A percentile compares a stretch with the other conserved stretches of the same genome.
These are phyloP conservation scores for Lamproptera curius DNA, from an alignment of 2,888 invertebrate species.

Conservation along the genomic window DNA sequence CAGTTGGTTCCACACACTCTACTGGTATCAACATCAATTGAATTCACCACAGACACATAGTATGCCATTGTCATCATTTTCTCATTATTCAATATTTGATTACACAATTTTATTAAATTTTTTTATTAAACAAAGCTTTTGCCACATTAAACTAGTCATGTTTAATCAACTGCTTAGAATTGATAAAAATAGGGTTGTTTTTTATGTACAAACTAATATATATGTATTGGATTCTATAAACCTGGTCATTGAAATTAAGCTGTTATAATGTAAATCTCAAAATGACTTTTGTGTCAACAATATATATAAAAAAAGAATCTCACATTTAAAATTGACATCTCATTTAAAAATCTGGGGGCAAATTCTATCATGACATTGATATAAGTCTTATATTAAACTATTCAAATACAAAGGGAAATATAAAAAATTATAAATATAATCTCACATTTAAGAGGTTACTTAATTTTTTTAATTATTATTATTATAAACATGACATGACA, in stretches of 20 bases:
- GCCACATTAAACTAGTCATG: constrained; percentile 17
- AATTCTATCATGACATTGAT: constrained; percentile 15
- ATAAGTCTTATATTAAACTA: constrained; percentile 3
- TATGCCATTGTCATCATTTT: constrained; percentile 44
- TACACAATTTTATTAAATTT: too few species aligned
- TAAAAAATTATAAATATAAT: too few species aligned
- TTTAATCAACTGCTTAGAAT: constrained; percentile 12
- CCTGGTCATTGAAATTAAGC: background rate
- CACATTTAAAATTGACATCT: constrained; percentile 7
- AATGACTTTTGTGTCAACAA: too few species aligned
- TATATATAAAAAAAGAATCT: constrained; percentile 13
- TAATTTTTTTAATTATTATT: too few species aligned
- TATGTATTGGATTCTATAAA: constrained; percentile 4
- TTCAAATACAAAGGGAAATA: constrained; percentile 4
- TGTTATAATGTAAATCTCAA: background rate
- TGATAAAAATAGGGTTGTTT: constrained; percentile 1
- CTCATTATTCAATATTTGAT: too few species aligned
- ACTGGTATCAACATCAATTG: constrained; percentile 51
- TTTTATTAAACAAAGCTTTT: constrained; percentile 14
- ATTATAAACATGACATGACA: too few species aligned
- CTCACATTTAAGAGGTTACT: too few species aligned
- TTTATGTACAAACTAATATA: too few species aligned
- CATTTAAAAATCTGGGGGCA: constrained; percentile 4
- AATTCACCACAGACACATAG: constrained; percentile 40
- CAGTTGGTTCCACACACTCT: constrained; percentile 42